Base-by-base conservation (phyloP, 1,140 invertebrate species). In the Drosophila tristis region DNA sequence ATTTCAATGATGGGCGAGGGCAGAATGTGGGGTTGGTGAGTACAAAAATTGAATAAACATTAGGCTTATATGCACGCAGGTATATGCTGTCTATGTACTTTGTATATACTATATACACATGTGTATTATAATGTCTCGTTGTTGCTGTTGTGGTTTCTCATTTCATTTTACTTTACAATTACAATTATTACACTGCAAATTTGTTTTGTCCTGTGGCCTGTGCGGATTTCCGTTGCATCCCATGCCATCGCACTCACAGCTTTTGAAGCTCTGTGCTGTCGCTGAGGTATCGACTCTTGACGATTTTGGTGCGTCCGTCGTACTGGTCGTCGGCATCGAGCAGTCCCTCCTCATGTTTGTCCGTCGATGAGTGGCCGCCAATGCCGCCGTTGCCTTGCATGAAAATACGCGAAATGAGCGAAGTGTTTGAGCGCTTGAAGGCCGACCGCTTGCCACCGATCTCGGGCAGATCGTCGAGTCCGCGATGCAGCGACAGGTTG, bases 401-500 rank as follows among this genome's bases (percentile, higher is more conserved):
- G 7, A 91, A 86, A 25, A 91, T 87, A 48, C 90, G 75, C 6
- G 90, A 90, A 4, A 91, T 76, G 0, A 91, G 63, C 20, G 90
- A 91, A 0, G 74, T 89, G 39, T 65, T 92, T 31, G 90, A 92
- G 1, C 80, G 73, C 57, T 80, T 91, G 2, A 91, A 77, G n/a
- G 76, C 70, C 44, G 78, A 58, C 2, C 86, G 74, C 7, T 74
- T 39, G 35, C 35, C 68, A 5, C 60, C 65, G 35, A 78, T 75
- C 31, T 89, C 84, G n/a, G 91, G 91, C 61, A 92, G 93, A 81
- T 96, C 95, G 71, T 96, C 96, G 1, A 96, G 79, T 2, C 96
- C 96, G 9, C 95, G 92, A 89, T 96, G 95, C 23, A 96, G 93
- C 0, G 95, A 94, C 15, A 96, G 94, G 0, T 94, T 92, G 74